Base-by-base conservation (phyloP, 2,113 vertebrate species). In the Bufo bufo region DNA sequence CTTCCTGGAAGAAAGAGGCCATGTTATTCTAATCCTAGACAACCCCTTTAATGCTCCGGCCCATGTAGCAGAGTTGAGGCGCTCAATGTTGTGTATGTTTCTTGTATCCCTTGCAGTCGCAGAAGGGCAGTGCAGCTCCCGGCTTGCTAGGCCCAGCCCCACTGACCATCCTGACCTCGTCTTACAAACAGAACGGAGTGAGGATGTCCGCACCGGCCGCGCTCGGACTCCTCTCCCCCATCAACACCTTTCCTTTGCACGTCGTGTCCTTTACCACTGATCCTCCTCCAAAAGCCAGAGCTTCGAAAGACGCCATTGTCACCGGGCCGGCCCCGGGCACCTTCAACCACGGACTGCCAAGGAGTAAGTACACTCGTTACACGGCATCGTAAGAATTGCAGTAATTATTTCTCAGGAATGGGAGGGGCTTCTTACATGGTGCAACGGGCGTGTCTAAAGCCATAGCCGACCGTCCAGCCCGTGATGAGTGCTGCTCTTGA, bases 291-390 rank as follows among this genome's bases (percentile, higher is more conserved):
- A 95, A 94, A 88, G 87, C 94, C 69, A 93, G 94, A 86, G 93
- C 92, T 80, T 95, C 95, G 54, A 96, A 95, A 91, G 95, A 95
- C 72, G 95, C 96, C 77, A 94, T 95, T 20, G 95, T 97, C 56
- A 95, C 96, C 0, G 96, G 95, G 85, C 94, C 95, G 56, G 95
- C 94, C 85, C 94, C 96, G 0, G 96, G 95, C 77, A 95, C 94
- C 1, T 96, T 97, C 90, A 96, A 97, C 90, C 96, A 96, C 0
- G 93, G 95, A 84, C 95, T 97, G 12, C 91, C 94, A 90, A 95
- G 96, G 91, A 95, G 96, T 97, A 94, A 96, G 96, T 95, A 88
- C 63, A 20, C 54, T 9, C 66, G 0, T 59, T 12, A 54, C 0
- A 7, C 3, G 16, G 20, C 6, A 4, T 54, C 20, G 16, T 74